Conservation (phyloP, 2,888 invertebrate species). For the Ypsolopha sequella region DNA sequence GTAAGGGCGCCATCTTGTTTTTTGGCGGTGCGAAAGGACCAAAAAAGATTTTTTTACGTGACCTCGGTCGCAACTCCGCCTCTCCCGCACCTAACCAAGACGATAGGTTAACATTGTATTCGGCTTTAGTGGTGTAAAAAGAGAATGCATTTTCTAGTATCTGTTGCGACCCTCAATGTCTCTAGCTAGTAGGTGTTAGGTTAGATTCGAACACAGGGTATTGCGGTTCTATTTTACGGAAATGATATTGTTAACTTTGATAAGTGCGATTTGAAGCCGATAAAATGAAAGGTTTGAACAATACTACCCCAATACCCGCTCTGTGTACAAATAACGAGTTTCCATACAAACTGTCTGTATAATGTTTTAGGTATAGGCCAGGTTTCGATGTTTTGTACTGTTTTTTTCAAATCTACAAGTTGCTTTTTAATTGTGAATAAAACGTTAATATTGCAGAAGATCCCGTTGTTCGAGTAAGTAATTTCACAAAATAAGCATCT, state of each 20-base stretch:
- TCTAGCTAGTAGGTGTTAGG: slow-evolving; percentile 65
- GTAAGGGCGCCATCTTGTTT: too few relatives aligned
- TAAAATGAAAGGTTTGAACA: slow-evolving; percentile 35
- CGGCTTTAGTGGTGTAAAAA: slow-evolving; percentile 9
- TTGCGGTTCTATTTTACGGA: slow-evolving; percentile 69
- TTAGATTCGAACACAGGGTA: slow-evolving; percentile 66
- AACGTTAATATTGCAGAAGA: too few relatives aligned
- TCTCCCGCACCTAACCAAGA: too few relatives aligned
- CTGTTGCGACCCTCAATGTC: slow-evolving; percentile 63
- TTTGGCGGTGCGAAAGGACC: too few relatives aligned
- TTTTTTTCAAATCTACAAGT: slow-evolving; percentile 9
- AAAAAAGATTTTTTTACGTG: too few relatives aligned
- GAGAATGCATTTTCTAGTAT: slow-evolving; percentile 13
- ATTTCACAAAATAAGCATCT: too few relatives aligned
- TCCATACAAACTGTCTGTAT: slow-evolving; percentile 53
- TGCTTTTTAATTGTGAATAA: slow-evolving; percentile 2
- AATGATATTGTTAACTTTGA: slow-evolving; percentile 50
- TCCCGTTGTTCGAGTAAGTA: too few relatives aligned
- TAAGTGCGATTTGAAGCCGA: slow-evolving; percentile 47
- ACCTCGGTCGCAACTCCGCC: too few relatives aligned
- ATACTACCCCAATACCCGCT: slow-evolving; percentile 68
- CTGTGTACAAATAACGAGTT: slow-evolving; percentile 42
- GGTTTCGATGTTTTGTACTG: slow-evolving; percentile 6
- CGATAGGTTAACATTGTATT: too few relatives aligned
- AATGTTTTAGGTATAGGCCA: slow-evolving; percentile 16